A percentile compares a stretch with the other conserved stretches of the same genome.
These are phyloP conservation scores for Rhinopomastus cyanomelas DNA, from an alignment of 2,113 vertebrate genomes.

Conservation along the genomic window DNA sequence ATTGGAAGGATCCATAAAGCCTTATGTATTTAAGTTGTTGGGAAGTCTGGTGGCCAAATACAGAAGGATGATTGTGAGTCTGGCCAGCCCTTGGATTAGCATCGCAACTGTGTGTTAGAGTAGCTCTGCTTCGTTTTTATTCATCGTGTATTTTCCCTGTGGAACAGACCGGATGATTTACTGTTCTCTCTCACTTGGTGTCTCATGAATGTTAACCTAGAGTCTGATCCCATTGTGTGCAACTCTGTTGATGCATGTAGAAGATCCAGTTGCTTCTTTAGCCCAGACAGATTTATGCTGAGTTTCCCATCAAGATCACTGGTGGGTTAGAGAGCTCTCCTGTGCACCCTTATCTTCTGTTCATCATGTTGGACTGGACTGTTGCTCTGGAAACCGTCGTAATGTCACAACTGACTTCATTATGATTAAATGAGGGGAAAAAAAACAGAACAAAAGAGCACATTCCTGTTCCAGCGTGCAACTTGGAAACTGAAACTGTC, in stretches of 20 bases:
- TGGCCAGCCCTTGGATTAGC: not conserved
- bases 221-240: not conserved
- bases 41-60: not conserved
- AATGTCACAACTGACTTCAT: constrained; percentile 62
- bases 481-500: constrained; percentile 48
- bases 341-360: constrained; percentile 25
- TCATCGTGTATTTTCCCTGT: not conserved
- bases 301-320: not conserved
- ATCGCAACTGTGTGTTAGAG: not conserved
- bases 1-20: too few species aligned
- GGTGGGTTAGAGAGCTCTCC: not conserved
- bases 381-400: constrained; percentile 54
- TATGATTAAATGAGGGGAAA: constrained; percentile 69
- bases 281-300: not conserved
- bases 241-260: not conserved
- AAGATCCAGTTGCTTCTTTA: not conserved
- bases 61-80: not conserved
- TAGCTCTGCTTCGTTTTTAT: not conserved
- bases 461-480: constrained; percentile 59
- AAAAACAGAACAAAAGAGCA: constrained; percentile 59
- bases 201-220: not conserved
- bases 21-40: not conserved
- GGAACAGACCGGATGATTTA: not conserved
- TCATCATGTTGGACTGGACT: constrained; percentile 61
- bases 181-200: not conserved